Evolutionary conservation across 2,797 vertebrate species (phyloP).

Genomic region (Epinephelus malabaricus): DNA sequence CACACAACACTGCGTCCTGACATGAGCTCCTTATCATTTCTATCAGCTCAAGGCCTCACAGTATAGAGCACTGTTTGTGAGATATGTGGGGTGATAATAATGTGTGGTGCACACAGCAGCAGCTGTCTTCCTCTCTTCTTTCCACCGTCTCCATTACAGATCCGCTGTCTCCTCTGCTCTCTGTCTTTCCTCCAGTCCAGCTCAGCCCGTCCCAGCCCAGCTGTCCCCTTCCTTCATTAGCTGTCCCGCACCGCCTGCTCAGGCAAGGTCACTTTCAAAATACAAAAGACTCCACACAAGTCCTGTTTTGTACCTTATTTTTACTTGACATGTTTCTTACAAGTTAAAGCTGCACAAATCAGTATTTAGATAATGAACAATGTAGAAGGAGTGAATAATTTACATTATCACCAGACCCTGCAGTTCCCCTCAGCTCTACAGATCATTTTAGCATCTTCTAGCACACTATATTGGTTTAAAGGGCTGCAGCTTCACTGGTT

Average conservation of each 20-base stretch:
- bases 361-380: not conserved
- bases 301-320: not conserved
- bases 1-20: constrained; percentile 15
- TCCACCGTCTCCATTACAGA: constrained; percentile 73
- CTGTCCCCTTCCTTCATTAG: constrained; percentile 79
- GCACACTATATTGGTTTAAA: constrained; percentile 9
- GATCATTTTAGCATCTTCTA: not conserved
- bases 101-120: constrained; percentile 67
- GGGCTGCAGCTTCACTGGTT: not conserved
- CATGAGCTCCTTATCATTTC: constrained; percentile 29
- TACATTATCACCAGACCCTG: not conserved
- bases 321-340: not conserved
- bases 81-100: constrained; percentile 64
- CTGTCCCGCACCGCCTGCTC: constrained; percentile 40
- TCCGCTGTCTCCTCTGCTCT: constrained; percentile 52
- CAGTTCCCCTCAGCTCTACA: not conserved
- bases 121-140: constrained; percentile 76
- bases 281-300: constrained; percentile 20
- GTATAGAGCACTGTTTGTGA: constrained; percentile 47
- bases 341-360: not conserved
- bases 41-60: constrained; percentile 33
- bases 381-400: not conserved
- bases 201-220: constrained; percentile 63
- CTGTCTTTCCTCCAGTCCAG: constrained; percentile 46
- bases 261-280: constrained; percentile 58